Conservation (phyloP, 2,797 vertebrate species). For the Pygocentrus nattereri region DNA sequence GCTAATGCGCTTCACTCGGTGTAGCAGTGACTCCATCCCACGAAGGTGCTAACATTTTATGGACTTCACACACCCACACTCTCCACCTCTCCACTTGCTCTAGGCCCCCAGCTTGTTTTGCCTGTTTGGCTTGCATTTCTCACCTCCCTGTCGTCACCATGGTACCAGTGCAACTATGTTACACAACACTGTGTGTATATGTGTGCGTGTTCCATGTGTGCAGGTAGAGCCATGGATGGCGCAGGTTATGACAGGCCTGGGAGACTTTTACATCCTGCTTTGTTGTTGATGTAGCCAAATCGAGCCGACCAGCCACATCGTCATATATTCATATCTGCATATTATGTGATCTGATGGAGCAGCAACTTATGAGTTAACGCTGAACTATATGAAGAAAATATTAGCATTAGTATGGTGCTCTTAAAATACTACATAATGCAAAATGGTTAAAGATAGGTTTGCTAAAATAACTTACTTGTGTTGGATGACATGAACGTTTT, state of each 20-base stretch:
- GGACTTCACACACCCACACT: slow-evolving; percentile 32
- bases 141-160: slow-evolving; percentile 64
- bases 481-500: too few species aligned
- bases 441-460: too few species aligned
- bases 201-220: slow-evolving; percentile 1
- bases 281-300: background rate
- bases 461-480: too few species aligned
- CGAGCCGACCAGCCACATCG: background rate
- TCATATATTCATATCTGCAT: background rate
- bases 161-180: slow-evolving; percentile 71
- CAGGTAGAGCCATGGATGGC: background rate
- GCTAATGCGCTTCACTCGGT: background rate
- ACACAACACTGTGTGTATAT: slow-evolving; percentile 34
- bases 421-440: too few species aligned
- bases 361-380: background rate
- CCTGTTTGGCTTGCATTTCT: slow-evolving; percentile 38
- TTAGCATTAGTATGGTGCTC: too few species aligned
- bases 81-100: slow-evolving; percentile 10
- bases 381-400: background rate
- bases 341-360: background rate
- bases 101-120: slow-evolving; percentile 20
- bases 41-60: slow-evolving; percentile 19
- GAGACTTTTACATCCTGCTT: background rate
- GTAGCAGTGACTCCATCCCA: slow-evolving; percentile 22
- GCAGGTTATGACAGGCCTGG: slow-evolving; percentile 12